Percentiles rank a stretch among this genome's conserved stretches.
Evolutionary conservation across 2,888 invertebrate species (phyloP).

Genomic region (Halocaridina rubra): DNA sequence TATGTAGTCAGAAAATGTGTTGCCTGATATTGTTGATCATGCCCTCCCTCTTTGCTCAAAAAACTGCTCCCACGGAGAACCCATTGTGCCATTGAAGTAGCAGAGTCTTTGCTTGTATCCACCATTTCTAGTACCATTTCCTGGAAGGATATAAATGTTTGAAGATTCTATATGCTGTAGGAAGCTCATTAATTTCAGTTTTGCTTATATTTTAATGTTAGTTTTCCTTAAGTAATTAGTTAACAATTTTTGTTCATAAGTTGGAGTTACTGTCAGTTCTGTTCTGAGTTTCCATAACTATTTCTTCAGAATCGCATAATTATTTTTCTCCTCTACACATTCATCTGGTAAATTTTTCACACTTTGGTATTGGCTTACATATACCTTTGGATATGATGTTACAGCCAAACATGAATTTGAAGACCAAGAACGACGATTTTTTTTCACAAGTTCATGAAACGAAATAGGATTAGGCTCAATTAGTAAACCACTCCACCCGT

Average conservation of each 20-base stretch:
- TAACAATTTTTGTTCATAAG: too few relatives aligned
- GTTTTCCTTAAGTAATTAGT: too few relatives aligned
- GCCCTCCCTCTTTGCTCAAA: conserved; percentile 28
- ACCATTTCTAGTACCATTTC: conserved; percentile 45
- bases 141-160: background rate
- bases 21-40: conserved; percentile 26
- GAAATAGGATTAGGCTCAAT: conserved; percentile 72
- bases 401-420: conserved; percentile 70
- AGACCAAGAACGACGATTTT: conserved; percentile 70
- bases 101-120: conserved; percentile 25
- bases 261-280: too few relatives aligned
- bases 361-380: too few relatives aligned
- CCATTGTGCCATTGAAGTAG: conserved; percentile 33
- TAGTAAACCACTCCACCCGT: conserved; percentile 71
- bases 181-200: too few relatives aligned
- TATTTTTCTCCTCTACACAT: too few relatives aligned
- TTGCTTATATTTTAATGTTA: too few relatives aligned
- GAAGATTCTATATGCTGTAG: too few relatives aligned
- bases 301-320: too few relatives aligned
- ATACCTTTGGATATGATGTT: conserved; percentile 40
- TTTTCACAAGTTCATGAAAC: conserved; percentile 69
- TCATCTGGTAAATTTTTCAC: too few relatives aligned
- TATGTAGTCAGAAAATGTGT: conserved; percentile 16
- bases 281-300: too few relatives aligned
- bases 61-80: conserved; percentile 43